Base-by-base conservation (phyloP, 1,140 invertebrate species). In the Choristoneura fumiferana region DNA sequence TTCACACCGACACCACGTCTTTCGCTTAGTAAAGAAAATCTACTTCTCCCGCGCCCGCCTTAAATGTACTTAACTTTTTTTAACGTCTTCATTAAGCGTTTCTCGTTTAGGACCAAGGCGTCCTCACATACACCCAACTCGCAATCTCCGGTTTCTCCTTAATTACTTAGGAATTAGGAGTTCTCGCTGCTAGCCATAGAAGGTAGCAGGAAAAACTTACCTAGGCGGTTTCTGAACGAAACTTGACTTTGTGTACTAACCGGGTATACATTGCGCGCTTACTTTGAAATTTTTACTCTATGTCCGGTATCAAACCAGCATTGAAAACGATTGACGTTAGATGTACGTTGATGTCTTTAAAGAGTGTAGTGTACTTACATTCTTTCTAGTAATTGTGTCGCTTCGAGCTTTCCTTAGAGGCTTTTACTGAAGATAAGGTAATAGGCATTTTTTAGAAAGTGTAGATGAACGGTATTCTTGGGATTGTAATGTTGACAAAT, bases 131-230 rank as follows among this genome's bases (percentile, higher is more conserved):
- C 57, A 55, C 53, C 37, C 39, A 53, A 39, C 45, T 55, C 55
- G 55, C 38, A 33, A 22, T 13, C 36, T 33, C 45, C 17, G 35
- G n/a, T 78, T 78, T 82, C 75, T 68, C 76, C 81, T 67, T 74
- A 79, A 82, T 79, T 78, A 75, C 69, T 64, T 49, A 56, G 69
- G 74, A 74, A 78, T 78, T 78, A 73, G 71, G 67, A 74, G 75
- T 73, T 79, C 73, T 82, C 76, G 61, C 67, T 57, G 52, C 34
- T 40, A 18, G 39, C 71, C 74, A 62, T 79, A 77, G 59, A 67
- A 53, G 69, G 67, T 39, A 56, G 56, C 39, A 39, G 59, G 65
- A 69, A 72, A 78, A 80, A 76, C 62, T 67, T 49, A 77, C 43
- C 40, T 33, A 67, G 66, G 65, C 45, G 68, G 68, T 67, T 71